A percentile compares a stretch with the other conserved stretches of the same genome.
Evolutionary conservation across 2,888 invertebrate genomes (phyloP).

Genomic region (Petrolisthes manimaculis): DNA sequence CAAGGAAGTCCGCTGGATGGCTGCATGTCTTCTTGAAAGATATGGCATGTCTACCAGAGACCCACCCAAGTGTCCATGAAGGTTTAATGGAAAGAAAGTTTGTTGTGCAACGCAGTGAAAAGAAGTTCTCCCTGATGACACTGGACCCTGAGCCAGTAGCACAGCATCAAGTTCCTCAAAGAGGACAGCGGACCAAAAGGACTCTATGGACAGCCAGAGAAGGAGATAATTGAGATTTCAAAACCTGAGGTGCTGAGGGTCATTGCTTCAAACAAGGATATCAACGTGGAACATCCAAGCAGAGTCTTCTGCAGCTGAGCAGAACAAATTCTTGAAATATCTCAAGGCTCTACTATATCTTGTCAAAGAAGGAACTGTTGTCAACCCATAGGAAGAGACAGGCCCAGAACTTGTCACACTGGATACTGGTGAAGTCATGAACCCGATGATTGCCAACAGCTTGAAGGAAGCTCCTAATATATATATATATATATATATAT

Average conservation of each 20-base stretch:
- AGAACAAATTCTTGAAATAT: constrained; percentile 20
- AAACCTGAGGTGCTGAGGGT: constrained; percentile 11
- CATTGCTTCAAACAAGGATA: not conserved
- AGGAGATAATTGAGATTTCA: not conserved
- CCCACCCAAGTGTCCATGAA: constrained; percentile 3
- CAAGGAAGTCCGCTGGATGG: not conserved
- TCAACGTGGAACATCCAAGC: constrained; percentile 11
- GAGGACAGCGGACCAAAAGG: constrained; percentile 17
- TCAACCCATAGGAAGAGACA: constrained; percentile 10
- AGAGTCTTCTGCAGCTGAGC: constrained; percentile 14
- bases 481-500: too few species aligned
- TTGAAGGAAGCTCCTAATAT: constrained; percentile 13
- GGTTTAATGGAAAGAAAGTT: not conserved
- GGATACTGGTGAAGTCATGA: constrained; percentile 24
- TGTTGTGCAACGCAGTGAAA: not conserved
- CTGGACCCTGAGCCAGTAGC: constrained; percentile 6
- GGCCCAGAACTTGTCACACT: constrained; percentile 23
- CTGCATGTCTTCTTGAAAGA: constrained; percentile 6
- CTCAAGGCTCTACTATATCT: constrained; percentile 7
- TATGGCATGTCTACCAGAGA: not conserved
- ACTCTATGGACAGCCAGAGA: constrained; percentile 16
- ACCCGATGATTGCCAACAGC: constrained; percentile 14
- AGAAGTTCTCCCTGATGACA: constrained; percentile 1
- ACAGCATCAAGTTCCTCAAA: constrained; percentile 9
- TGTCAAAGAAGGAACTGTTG: not conserved